phyloP scores from a whole-genome alignment of 2,797 vertebrate species.

The Falco rusticolus region DNA sequence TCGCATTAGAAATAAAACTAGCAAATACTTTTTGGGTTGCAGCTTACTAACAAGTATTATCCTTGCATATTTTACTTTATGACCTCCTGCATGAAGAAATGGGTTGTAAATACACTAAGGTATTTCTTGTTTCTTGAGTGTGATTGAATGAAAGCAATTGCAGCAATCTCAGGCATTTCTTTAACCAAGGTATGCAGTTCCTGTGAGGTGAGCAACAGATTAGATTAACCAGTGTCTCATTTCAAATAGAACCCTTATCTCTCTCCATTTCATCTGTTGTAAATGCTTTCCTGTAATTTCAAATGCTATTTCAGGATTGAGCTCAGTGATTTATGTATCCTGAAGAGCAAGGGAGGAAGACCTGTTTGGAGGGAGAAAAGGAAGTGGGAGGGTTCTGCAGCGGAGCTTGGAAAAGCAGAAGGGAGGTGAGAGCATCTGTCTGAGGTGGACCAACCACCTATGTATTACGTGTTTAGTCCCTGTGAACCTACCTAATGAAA shows the following conservation, averaged over 20 bases:
- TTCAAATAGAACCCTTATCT: not conserved
- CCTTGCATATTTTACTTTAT: not conserved
- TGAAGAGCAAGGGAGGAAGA: not conserved
- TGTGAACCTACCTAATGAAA: not conserved
- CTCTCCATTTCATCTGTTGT: not conserved
- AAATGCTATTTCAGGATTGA: not conserved
- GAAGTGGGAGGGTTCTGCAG: not conserved
- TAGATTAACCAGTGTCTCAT: not conserved
- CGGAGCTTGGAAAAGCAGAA: not conserved
- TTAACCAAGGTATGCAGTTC: not conserved
- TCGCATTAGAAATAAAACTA: not conserved
- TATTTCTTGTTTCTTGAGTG: not conserved
- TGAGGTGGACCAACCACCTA: not conserved
- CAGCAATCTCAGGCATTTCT: not conserved
- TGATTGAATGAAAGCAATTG: not conserved
- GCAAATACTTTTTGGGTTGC: not conserved
- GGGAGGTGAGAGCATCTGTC: not conserved
- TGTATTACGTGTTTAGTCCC: not conserved
- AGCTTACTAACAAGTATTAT: not conserved
- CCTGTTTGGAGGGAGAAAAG: not conserved
- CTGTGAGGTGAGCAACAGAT: not conserved
- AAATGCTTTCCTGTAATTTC: slow-evolving; percentile 13
- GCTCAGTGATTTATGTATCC: not conserved
- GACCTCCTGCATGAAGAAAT: not conserved
- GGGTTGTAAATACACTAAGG: not conserved